Base-by-base conservation (phyloP, 1,140 invertebrate species). In the Thaumatotibia leucotreta region DNA sequence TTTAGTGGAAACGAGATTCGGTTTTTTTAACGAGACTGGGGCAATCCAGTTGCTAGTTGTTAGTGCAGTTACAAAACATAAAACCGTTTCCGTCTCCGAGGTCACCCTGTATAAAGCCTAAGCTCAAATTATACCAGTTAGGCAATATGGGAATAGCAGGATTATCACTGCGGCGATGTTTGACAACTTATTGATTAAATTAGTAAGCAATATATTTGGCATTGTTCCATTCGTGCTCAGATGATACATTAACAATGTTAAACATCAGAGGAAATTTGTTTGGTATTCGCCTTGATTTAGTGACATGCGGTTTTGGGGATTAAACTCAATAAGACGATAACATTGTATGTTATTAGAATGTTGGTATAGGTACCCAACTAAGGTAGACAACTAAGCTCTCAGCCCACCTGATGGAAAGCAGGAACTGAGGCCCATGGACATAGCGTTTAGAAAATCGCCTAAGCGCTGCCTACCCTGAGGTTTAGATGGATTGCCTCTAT, bases 181-280 rank as follows among this genome's bases (percentile, higher is more conserved):
- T 1, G 50, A 58, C 52, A 58, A 58, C 23, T 58, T 58, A 58
- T 58, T 58, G 52, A 58, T 58, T 58, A 14, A 31, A 58, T 58
- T 58, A 58, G 52, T 27, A 58, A 29, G n/a, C 52, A 58, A 58
- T 58, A 58, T 58, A n/a, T 27, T 58, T 14, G n/a, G 52, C 52
- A 52, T 11, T 11, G 20, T 27, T 14, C 24, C 23, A 27, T 27
- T 8, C n/a, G 23, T 27, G 52, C 24, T 1, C 1, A 45, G 39
- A 45, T 45, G 39, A 45, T 45, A 45, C 17, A 45, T 20, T 45
- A 20, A 45, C 17, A 45, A 20, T 20, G 39, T 45, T 45, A 45
- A 14, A 45, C 39, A 45, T 39, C 14, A 2, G 35, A 2, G 17
- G 27, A 2, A 29, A 29, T 2, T 29, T 29, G 6, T 45, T 45